A percentile compares a stretch with the other conserved stretches of the same genome.
Conservation (phyloP, 1,140 invertebrate genomes). For the Zeugodacus cucurbitae region DNA sequence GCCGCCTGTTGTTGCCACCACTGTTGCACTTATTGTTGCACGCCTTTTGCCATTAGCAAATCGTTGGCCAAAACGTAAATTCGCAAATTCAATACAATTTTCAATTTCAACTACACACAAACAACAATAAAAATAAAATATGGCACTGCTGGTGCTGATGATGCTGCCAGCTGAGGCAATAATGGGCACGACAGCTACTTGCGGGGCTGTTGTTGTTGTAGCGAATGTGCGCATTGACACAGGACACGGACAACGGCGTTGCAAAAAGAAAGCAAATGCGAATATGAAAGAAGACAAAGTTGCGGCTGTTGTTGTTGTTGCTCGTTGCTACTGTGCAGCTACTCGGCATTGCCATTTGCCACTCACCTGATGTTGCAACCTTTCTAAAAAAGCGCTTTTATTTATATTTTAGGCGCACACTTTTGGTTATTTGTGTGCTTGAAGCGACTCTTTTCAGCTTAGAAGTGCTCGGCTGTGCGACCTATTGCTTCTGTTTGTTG, state of each 20-base stretch:
- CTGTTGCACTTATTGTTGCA: not conserved
- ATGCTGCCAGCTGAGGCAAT: not conserved
- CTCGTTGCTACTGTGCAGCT: not conserved
- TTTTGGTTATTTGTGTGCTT: not conserved
- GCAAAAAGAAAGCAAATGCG: not conserved
- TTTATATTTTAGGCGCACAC: constrained; percentile 5
- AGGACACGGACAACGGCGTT: not conserved
- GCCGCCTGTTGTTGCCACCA: not conserved
- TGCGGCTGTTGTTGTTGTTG: not conserved
- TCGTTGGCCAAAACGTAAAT: not conserved
- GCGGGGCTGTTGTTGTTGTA: not conserved
- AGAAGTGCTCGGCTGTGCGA: not conserved
- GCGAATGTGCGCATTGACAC: not conserved
- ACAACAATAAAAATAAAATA: not conserved
- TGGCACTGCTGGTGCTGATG: not conserved
- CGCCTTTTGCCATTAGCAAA: not conserved
- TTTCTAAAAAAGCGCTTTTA: not conserved
- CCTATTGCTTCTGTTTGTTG: not conserved
- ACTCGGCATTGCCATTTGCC: not conserved
- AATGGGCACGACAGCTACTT: not conserved
- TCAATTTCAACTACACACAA: not conserved
- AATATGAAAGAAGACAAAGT: not conserved
- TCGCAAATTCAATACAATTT: not conserved
- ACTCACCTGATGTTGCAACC: not conserved
- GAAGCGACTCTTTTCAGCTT: not conserved